Percentiles rank a stretch among this genome's conserved stretches.
Evolutionary conservation across 2,888 invertebrate species (phyloP).

Genomic region (Coleophora flavipennella): DNA sequence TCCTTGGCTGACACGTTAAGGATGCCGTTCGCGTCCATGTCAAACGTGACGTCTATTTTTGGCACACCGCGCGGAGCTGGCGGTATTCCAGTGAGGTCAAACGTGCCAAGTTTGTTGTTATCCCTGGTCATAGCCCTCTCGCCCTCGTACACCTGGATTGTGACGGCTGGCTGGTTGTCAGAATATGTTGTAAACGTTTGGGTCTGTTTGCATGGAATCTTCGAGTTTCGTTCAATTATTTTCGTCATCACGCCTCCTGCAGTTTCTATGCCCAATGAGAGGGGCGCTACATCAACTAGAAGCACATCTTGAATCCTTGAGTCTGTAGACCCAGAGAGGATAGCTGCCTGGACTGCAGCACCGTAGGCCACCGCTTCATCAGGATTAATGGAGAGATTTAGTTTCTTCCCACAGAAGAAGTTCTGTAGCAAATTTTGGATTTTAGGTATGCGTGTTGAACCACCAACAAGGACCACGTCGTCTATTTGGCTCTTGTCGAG

Average conservation of each 20-base stretch:
- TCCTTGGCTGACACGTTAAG: conserved; percentile 82
- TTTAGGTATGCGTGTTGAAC: conserved; percentile 81
- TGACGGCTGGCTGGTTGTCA: conserved; percentile 81
- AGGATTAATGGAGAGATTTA: conserved; percentile 80
- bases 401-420: conserved; percentile 77
- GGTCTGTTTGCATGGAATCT: conserved; percentile 76
- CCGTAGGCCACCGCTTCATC: conserved; percentile 83
- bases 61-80: conserved; percentile 75
- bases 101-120: conserved; percentile 74
- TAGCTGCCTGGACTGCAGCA: conserved; percentile 78
- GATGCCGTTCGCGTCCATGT: conserved; percentile 80
- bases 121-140: conserved; percentile 81
- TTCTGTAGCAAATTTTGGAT: conserved; percentile 78
- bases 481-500: conserved; percentile 80
- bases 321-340: conserved; percentile 77
- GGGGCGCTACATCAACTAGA: conserved; percentile 64
- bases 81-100: conserved; percentile 74
- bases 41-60: conserved; percentile 76
- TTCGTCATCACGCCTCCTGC: conserved; percentile 81
- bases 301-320: conserved; percentile 75
- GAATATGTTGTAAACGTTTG: conserved; percentile 81
- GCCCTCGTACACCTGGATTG: conserved; percentile 78
- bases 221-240: conserved; percentile 76
- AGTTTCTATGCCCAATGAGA: conserved; percentile 80
- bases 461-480: conserved; percentile 83